Conservation (phyloP, 2,113 vertebrate genomes). For the Ploceus nigricollis region DNA sequence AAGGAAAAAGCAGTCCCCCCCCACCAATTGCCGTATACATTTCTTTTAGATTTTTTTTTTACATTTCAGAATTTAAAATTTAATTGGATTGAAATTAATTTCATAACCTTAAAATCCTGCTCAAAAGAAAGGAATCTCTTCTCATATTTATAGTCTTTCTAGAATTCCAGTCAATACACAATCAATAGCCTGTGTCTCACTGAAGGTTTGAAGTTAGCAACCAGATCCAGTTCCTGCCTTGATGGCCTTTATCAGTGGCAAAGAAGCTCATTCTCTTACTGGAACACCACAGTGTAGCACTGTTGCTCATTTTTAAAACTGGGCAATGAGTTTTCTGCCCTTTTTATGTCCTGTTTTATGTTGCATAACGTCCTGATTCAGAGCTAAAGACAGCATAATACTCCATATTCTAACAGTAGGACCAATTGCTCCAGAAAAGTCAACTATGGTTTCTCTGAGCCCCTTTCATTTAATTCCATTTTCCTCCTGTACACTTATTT, state of each 20-base stretch:
- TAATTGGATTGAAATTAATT: not conserved
- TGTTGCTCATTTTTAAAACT: not conserved
- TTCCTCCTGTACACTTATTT: not conserved
- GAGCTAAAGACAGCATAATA: not conserved
- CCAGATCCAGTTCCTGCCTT: not conserved
- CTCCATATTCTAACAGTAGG: not conserved
- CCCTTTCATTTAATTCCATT: not conserved
- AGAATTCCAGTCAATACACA: not conserved
- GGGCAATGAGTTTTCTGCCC: not conserved
- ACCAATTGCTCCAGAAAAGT: not conserved
- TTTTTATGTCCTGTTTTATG: not conserved
- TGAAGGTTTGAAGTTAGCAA: not conserved
- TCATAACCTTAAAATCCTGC: not conserved
- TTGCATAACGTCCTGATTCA: not conserved
- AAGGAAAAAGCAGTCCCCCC: not conserved
- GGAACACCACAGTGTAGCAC: not conserved
- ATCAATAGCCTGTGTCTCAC: not conserved
- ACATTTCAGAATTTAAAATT: not conserved
- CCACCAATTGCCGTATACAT: rapidly evolving
- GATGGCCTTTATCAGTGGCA: not conserved
- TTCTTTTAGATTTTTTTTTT: not conserved
- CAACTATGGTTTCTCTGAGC: not conserved
- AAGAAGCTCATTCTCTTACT: not conserved
- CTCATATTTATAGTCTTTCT: not conserved
- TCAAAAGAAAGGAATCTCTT: not conserved